Conservation (phyloP, 2,888 invertebrate species). For the Megalurothrips usitatus region DNA sequence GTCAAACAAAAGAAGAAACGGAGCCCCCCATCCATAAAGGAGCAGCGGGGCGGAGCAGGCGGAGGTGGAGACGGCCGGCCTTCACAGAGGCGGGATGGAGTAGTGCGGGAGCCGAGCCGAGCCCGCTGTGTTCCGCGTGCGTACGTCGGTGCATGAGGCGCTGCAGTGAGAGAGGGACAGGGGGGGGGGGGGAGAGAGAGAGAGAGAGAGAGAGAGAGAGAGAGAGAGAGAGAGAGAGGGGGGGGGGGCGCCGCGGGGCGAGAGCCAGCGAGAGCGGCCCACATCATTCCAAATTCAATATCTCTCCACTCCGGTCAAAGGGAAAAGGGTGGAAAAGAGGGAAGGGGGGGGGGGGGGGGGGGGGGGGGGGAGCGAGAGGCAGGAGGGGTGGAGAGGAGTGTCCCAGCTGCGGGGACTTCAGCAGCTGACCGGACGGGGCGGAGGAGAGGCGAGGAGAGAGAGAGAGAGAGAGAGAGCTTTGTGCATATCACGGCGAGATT, state of each 20-base stretch:
- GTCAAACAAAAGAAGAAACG: too few relatives aligned
- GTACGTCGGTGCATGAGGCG: too few relatives aligned
- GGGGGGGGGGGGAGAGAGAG: background rate
- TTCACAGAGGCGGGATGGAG: too few relatives aligned
- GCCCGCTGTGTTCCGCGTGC: too few relatives aligned
- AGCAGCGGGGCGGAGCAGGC: too few relatives aligned
- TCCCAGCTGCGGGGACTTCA: background rate
- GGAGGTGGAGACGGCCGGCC: too few relatives aligned
- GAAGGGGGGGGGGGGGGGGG: too few relatives aligned
- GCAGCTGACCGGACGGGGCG: background rate
- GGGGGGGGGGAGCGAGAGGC: too few relatives aligned
- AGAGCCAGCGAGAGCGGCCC: background rate
- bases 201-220: constrained; percentile 1
- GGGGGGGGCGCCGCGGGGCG: background rate
- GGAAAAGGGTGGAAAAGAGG: too few relatives aligned
- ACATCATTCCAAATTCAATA: constrained; percentile 20
- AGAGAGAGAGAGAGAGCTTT: background rate
- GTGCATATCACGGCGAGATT: constrained; percentile 5
- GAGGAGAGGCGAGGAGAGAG: background rate
- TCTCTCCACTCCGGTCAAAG: background rate
- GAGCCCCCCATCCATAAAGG: too few relatives aligned
- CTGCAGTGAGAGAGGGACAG: background rate
- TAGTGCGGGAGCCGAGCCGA: too few relatives aligned
- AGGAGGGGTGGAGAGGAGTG: too few relatives aligned
- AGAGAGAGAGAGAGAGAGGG: background rate